Base-by-base conservation (phyloP, 2,113 vertebrate species). In the Poecile atricapillus region DNA sequence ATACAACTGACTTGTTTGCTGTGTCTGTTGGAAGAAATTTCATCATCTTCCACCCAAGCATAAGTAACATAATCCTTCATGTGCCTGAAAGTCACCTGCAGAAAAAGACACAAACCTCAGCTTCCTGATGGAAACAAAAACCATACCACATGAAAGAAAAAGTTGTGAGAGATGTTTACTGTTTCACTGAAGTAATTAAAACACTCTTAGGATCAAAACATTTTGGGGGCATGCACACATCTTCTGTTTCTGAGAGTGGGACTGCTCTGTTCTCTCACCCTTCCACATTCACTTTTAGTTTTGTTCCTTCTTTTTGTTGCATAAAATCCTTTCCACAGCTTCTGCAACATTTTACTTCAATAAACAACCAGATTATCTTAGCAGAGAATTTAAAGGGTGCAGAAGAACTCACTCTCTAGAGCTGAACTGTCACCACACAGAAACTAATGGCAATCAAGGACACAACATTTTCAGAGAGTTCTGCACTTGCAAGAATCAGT, bases 31-130 rank as follows among this genome's bases (percentile, higher is more conserved):
- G 97, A 98, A 77, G 98, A 98, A 89, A 99, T 78, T 65, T 99
- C 98, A 64, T 98, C 97, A 96, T 99, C 99, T 95, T 98, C 96
- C 53, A 99, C 99, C 99, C 99, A 99, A 76, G 98, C 97, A 30
- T 99, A 99, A 60, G 98, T 98, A 77, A 99, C 96, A 22, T 99
- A 99, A 97, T 99, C 98, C 24, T 97, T 98, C 3, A 96, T 71
- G 58, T 98, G 98, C 93, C 98, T 98, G 94, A 99, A 98, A 83
- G 98, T 96, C 70, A 98, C 98, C 99, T 99, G 98, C 67, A 94
- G 89, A 77, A 50, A 50, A 79, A 63, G 64, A 93, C 21, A 28
- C 41, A 86, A 53, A 73, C 13, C n/a, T 94, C 10, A 91, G 43
- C 75, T 16, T 64, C 52, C 67, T 52, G 50, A 86, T 49, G 41